Base-by-base conservation (phyloP, 2,888 invertebrate species). In the Seira musarum region DNA sequence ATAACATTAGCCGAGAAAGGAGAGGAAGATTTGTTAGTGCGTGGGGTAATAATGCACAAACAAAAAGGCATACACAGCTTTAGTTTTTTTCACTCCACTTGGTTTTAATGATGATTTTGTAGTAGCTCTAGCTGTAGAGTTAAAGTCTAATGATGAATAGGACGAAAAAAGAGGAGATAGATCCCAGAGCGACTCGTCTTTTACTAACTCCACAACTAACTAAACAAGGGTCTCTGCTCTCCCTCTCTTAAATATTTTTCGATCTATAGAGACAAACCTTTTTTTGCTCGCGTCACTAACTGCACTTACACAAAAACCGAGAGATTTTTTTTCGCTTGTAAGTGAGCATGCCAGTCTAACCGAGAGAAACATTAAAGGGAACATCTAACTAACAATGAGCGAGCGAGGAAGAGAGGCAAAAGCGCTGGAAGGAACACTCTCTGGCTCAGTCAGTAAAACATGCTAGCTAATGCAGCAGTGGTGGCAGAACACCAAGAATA, bases 171-270 rank as follows among this genome's bases (percentile, higher is more conserved):
- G 30, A 30, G 8, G 30, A 30, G 30, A 8, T 2, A 8, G 30
- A 30, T 30, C 30, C 2, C 30, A 8, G 8, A 30, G 8, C 30
- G 8, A 30, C 30, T 30, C 8, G 30, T 30, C 30, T 30, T 30
- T 30, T 30, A 30, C 17, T 49, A 49, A 53, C 24, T 73, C 73
- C 73, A 49, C 73, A 73, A 73, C 73, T 73, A 73, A 72, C 64
- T 63, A 64, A 63, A 53, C 64, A 72, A 73, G 73, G 73, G 73
- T 73, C 73, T 73, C 65, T 73, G 73, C 65, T 73, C 73, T 49
- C 65, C 24, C 73, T 46, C 17, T 40, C 17, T 8, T n/a, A n/a
- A 53, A 61, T 60, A 30, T 30, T 53, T 46, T 21, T 66, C 21
- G 21, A 6, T 22, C 40, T 21, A 66, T 49, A 49, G 49, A 49